These are phyloP conservation scores for Rhinoptilus africanus DNA, from an alignment of 2,113 vertebrate species.

Conservation along the genomic window DNA sequence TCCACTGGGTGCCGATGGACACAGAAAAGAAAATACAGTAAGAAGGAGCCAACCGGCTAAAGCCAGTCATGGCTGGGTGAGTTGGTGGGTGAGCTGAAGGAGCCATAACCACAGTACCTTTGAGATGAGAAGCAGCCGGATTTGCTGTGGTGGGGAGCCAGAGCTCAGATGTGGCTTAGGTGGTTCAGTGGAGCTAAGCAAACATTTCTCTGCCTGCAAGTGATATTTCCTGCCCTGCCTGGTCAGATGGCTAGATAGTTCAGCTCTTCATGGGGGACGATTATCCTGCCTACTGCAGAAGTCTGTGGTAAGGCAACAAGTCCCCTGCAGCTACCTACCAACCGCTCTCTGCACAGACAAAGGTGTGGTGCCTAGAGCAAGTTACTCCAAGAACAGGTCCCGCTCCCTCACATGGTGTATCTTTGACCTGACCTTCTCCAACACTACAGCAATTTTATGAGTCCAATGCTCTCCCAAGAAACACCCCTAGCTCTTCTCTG, in stretches of 20 bases:
- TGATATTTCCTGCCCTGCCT: neutral
- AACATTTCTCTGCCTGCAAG: neutral
- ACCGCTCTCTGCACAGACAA: neutral
- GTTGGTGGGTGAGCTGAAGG: neutral
- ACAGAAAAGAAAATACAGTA: neutral
- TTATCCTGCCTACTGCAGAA: neutral
- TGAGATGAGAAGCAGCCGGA: neutral
- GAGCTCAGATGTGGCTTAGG: neutral
- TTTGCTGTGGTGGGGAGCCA: neutral
- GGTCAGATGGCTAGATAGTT: neutral
- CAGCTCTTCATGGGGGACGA: neutral
- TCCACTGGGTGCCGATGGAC: neutral
- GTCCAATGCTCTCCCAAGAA: neutral
- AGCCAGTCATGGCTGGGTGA: neutral
- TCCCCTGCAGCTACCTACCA: neutral
- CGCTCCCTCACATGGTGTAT: rapidly evolving
- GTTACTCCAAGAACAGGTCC: neutral
- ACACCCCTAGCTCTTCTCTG: neutral
- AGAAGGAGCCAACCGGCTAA: neutral
- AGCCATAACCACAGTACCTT: neutral
- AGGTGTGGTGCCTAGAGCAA: neutral
- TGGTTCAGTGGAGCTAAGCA: neutral
- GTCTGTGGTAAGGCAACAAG: neutral
- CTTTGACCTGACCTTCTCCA: neutral
- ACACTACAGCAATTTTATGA: neutral